Evolutionary conservation across 2,113 vertebrate species (phyloP).

Genomic region (Suricata suricatta): DNA sequence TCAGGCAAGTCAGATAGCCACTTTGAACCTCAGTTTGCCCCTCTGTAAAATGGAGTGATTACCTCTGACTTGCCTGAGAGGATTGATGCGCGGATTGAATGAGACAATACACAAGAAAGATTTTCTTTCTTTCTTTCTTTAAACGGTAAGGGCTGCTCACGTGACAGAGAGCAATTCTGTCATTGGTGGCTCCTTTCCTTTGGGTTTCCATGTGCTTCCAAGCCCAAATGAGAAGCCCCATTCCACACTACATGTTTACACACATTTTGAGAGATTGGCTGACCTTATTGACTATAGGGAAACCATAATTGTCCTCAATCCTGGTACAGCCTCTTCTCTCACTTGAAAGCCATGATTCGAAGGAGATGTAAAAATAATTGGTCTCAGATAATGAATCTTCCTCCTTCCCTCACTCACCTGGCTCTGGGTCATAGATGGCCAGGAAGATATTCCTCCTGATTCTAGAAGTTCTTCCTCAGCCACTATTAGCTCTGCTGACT

Average conservation of each 20-base stretch:
- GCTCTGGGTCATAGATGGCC: neutral
- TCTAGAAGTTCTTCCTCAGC: neutral
- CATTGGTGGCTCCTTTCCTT: neutral
- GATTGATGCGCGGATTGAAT: neutral
- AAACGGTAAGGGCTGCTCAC: neutral
- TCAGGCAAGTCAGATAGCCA: neutral
- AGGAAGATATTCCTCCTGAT: neutral
- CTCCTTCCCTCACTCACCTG: neutral
- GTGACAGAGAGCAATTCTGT: neutral
- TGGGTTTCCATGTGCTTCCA: neutral
- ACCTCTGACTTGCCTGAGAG: neutral
- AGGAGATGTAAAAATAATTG: neutral
- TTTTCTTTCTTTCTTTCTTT: neutral
- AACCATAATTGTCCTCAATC: neutral
- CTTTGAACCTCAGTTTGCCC: neutral
- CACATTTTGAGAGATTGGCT: too few species aligned
- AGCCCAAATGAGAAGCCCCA: neutral
- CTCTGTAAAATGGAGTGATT: neutral
- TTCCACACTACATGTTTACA: accelerated
- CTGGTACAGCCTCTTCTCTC: neutral
- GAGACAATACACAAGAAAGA: neutral
- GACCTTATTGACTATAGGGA: neutral
- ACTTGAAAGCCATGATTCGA: neutral
- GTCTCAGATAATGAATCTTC: neutral
- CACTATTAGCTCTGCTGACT: neutral